Base-by-base conservation (phyloP, 2,797 vertebrate genomes). In the Coregonus ussuriensis region DNA sequence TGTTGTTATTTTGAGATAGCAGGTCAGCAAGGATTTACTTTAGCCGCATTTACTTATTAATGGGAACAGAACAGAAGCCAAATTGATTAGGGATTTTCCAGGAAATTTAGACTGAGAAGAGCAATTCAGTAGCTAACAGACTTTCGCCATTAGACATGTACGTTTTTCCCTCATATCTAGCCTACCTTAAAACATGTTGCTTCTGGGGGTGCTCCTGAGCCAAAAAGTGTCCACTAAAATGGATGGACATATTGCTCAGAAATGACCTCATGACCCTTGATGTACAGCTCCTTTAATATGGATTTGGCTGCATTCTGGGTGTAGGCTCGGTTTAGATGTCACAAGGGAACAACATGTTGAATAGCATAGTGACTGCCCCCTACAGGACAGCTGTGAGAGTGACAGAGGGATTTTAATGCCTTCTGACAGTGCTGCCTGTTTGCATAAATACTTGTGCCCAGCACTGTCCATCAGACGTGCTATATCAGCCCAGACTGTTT, bases 1-100 rank as follows among this genome's bases (percentile, higher is more conserved):
- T 29, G 41, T 18, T 71, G 70, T 77, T 85, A 78, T 85, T 83
- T 84, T 82, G 53, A 79, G 74, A 33, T 59, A 16, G 6, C 18
- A 51, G 77, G 68, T 83, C 63, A 71, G 76, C 83, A 74, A 51
- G 81, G 77, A 85, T 80, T 84, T 53, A 47, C 68, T 70, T n/a
- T 25, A 25, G 25, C 25, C 25, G 25, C 25, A 25, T 25, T 25
- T 25, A 47, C 68, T 70, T n/a, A 51, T 37, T 21, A 51, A 6
- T 11, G 18, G 9, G 35, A 70, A 35, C 66, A 11, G 41, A 47
- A 47, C 41, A 68, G 6, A 29, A 35, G 25, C 65, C 16, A 68
- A 37, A 37, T 37, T 33, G 31, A 16, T 68, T 14, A 68, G 66
- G 15, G 11, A 25, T 31, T 66, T 31, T 66, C 63, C 63, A 4